Conservation (phyloP, 1,140 invertebrate species). For the Aphelenchoides fujianensis region DNA sequence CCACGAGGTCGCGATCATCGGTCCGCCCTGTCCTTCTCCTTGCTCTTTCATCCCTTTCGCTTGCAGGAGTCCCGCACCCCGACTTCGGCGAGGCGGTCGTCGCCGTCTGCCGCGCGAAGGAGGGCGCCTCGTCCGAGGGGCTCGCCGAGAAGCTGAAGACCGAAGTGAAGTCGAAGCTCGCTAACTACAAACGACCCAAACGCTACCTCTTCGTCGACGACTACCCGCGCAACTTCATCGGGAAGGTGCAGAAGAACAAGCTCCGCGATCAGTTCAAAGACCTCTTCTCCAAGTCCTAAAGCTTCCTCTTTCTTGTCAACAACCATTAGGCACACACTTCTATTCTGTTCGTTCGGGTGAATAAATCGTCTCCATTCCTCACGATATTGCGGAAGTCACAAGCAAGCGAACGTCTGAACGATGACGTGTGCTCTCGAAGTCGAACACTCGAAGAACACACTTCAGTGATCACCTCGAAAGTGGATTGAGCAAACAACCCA, state of each 20-base stretch:
- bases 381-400: no score
- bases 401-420: no score
- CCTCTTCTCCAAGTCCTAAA: conserved; percentile 40
- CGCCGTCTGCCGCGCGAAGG: conserved; percentile 44
- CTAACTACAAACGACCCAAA: conserved; percentile 54
- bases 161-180: conserved; percentile 36
- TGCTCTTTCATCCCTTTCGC: conserved; percentile 2
- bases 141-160: conserved; percentile 27
- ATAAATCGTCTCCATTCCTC: no score
- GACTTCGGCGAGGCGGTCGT: conserved; percentile 61
- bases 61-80: conserved; percentile 51
- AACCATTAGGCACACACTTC: no score
- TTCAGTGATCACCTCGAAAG: no score
- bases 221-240: conserved; percentile 56
- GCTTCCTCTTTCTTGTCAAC: no score
- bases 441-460: no score
- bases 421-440: no score
- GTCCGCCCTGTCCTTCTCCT: conserved; percentile 29
- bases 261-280: conserved; percentile 53
- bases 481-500: no score
- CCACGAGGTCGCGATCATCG: conserved; percentile 56
- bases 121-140: conserved; percentile 13
- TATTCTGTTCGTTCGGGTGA: no score
- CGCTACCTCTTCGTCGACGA: conserved; percentile 50
- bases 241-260: conserved; percentile 60